Base-by-base conservation (phyloP, 2,113 vertebrate species). In the Chrysemys picta region DNA sequence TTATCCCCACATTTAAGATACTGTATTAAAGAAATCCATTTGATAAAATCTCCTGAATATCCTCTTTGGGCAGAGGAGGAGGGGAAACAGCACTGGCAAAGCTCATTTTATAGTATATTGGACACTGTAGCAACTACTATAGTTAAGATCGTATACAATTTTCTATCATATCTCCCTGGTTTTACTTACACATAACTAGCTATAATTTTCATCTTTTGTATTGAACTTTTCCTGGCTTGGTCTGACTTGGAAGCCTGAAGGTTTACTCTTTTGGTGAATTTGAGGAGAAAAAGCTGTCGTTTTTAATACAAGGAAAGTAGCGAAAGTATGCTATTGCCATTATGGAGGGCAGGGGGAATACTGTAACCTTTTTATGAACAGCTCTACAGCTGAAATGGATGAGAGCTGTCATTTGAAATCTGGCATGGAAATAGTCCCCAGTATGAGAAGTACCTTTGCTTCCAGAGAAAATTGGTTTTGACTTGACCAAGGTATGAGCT, bases 381-480 rank as follows among this genome's bases (percentile, higher is more conserved):
- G 31, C 57, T 53, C 10, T 87, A 87, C 38, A 93, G 82, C 31
- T 87, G 88, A 92, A 95, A 92, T 65, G 54, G 38, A 65, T 87
- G 29, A 83, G 25, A 92, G 82, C 3, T 87, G 75, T 57, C 89
- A 94, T 50, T 50, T 85, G 6, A 94, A 94, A 94, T 93, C 88
- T 79, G 57, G 25, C 54, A 91, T 81, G 65, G 75, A 96, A 97
- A 96, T 93, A 91, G 54, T 59, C 95, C 29, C 96, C 25, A 79
- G 88, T 92, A 87, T 90, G 92, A 92, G 27, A 82, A 86, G 12
- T 81, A 62, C 6, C 22, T 94, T 80, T 87, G 4, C 50, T 89
- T 95, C 93, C 93, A 95, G 89, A 89, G 35, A 93, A 96, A 92
- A 94, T 93, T 93, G 29, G 1, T 9, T 95, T 93, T 96, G 79